These are phyloP conservation scores for Machimus atricapillus DNA, from an alignment of 2,888 invertebrate species.

Conservation along the genomic window DNA sequence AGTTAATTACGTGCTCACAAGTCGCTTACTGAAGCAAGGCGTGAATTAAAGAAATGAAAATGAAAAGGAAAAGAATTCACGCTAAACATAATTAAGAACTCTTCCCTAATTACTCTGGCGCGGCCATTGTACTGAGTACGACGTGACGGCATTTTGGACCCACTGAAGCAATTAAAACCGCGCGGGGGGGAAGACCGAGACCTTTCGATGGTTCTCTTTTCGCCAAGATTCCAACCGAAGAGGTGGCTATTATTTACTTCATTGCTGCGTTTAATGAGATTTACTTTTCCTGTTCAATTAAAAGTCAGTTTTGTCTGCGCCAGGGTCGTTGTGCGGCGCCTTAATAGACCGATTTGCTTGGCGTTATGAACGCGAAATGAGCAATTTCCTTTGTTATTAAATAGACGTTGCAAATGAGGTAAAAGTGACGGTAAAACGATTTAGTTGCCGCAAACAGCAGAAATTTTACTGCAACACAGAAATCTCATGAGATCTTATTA, in stretches of 20 bases:
- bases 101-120: background rate
- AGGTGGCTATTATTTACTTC: background rate
- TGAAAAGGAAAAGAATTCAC: background rate
- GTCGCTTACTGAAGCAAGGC: background rate
- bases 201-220: background rate
- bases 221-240: background rate
- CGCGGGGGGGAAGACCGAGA: background rate
- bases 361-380: background rate
- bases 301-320: background rate
- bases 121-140: background rate
- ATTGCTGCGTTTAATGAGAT: background rate
- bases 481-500: background rate
- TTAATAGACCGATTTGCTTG: background rate
- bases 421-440: background rate
- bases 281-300: background rate
- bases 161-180: background rate
- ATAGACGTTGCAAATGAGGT: background rate
- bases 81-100: slow-evolving; percentile 2
- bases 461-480: background rate
- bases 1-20: slow-evolving; percentile 1
- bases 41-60: background rate
- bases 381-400: background rate
- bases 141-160: background rate
- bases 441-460: background rate
- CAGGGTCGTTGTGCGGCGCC: background rate